Percentiles rank a stretch among this genome's conserved stretches.
Evolutionary conservation across 2,888 invertebrate genomes (phyloP).

Genomic region (Eupithecia abbreviata): DNA sequence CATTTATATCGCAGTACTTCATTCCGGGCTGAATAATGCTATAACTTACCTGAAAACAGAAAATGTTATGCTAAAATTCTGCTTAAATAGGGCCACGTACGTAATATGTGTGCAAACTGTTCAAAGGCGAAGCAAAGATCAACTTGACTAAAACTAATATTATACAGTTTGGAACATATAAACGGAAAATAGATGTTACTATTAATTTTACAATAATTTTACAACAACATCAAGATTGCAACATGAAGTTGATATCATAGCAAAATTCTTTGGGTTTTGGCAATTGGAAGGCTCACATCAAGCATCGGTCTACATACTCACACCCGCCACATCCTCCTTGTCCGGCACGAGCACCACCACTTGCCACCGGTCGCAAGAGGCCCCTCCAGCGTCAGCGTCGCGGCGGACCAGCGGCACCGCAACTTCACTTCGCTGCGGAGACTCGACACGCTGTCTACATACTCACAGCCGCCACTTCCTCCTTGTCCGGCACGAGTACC

Average conservation of each 20-base stretch:
- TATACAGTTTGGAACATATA: too few species aligned
- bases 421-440: constrained; percentile 34
- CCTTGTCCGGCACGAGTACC: constrained; percentile 40
- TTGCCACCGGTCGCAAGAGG: constrained; percentile 42
- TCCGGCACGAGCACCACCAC: constrained; percentile 46
- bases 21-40: constrained; percentile 30
- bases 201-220: too few species aligned
- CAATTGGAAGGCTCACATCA: too few species aligned
- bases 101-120: background rate
- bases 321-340: too few species aligned
- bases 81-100: too few species aligned
- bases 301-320: too few species aligned
- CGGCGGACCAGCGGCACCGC: constrained; percentile 35
- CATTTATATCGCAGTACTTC: constrained; percentile 31
- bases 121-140: background rate
- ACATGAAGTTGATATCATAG: too few species aligned
- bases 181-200: too few species aligned
- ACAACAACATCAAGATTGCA: too few species aligned
- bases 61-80: background rate
- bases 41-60: constrained; percentile 34
- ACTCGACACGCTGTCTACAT: background rate
- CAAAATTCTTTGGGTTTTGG: too few species aligned
- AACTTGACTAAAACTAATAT: too few species aligned
- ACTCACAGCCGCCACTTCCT: too few species aligned
- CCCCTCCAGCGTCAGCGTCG: constrained; percentile 37